A percentile compares a stretch with the other conserved stretches of the same genome.
Evolutionary conservation across 2,113 vertebrate genomes (phyloP).

Genomic region (Deroptyus accipitrinus): DNA sequence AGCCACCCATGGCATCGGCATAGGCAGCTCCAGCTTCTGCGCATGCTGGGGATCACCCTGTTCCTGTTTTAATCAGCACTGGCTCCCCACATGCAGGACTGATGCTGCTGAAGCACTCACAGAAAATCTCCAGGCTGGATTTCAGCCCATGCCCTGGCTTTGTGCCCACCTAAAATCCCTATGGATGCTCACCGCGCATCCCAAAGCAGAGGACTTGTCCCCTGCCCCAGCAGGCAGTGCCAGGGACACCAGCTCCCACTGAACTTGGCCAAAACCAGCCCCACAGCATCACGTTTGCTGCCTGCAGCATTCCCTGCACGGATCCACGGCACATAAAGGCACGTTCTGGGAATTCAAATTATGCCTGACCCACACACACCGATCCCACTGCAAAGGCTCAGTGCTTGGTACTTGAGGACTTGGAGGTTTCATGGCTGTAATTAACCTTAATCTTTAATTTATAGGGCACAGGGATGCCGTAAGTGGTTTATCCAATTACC

Average conservation of each 20-base stretch:
- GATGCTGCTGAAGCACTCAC: not conserved
- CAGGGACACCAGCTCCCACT: fast-evolving
- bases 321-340: fast-evolving
- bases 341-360: not conserved
- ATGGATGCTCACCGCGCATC: fast-evolving
- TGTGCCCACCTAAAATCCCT: not conserved
- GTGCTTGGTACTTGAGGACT: not conserved
- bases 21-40: not conserved
- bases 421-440: constrained; percentile 35
- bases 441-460: constrained; percentile 66
- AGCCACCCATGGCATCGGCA: not conserved
- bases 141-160: not conserved
- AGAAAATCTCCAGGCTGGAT: not conserved
- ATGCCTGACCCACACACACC: fast-evolving
- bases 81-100: fast-evolving
- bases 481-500: not conserved
- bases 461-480: not conserved
- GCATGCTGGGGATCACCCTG: fast-evolving
- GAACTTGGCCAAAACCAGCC: fast-evolving
- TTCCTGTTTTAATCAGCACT: fast-evolving
- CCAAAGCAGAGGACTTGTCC: not conserved
- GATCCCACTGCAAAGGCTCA: not conserved
- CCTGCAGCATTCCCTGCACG: fast-evolving
- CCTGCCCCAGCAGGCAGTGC: fast-evolving
- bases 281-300: fast-evolving